A percentile compares a stretch with the other conserved stretches of the same genome.
Conservation (phyloP, 1,140 invertebrate genomes). For the Halictus rubicundus region DNA sequence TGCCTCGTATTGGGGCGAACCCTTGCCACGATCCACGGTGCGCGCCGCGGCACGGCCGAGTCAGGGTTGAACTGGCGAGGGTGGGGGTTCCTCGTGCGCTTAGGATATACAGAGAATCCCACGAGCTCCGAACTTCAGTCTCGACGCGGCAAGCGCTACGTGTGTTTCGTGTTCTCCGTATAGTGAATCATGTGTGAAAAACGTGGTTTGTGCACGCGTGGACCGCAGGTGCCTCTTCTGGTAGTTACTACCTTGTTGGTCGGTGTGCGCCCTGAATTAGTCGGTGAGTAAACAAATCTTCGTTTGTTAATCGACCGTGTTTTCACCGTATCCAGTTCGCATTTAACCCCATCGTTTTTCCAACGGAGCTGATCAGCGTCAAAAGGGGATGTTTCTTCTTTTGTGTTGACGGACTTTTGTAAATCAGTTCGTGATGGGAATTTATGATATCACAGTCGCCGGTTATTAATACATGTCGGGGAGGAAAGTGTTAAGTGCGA, state of each 20-base stretch:
- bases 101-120: slow-evolving; percentile 71
- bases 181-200: slow-evolving; percentile 56
- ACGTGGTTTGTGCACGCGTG: slow-evolving; percentile 60
- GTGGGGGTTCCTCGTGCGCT: slow-evolving; percentile 65
- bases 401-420: background rate
- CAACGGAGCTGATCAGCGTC: background rate
- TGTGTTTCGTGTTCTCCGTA: slow-evolving; percentile 43
- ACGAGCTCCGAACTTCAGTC: slow-evolving; percentile 74
- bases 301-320: background rate
- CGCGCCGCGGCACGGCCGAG: background rate
- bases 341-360: background rate
- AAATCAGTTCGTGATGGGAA: background rate
- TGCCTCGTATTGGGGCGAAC: slow-evolving; percentile 26
- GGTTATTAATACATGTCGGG: too few species aligned
- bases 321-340: background rate
- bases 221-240: slow-evolving; percentile 62
- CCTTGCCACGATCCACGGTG: background rate
- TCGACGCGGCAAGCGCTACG: slow-evolving; percentile 76
- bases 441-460: background rate
- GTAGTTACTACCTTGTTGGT: slow-evolving; percentile 61
- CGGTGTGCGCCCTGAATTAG: slow-evolving; percentile 64
- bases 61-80: slow-evolving; percentile 43
- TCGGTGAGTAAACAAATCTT: slow-evolving; percentile 63
- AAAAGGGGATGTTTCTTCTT: background rate
- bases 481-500: too few species aligned